phyloP scores from a whole-genome alignment of 2,888 invertebrate species.

The Diadromus collaris region DNA sequence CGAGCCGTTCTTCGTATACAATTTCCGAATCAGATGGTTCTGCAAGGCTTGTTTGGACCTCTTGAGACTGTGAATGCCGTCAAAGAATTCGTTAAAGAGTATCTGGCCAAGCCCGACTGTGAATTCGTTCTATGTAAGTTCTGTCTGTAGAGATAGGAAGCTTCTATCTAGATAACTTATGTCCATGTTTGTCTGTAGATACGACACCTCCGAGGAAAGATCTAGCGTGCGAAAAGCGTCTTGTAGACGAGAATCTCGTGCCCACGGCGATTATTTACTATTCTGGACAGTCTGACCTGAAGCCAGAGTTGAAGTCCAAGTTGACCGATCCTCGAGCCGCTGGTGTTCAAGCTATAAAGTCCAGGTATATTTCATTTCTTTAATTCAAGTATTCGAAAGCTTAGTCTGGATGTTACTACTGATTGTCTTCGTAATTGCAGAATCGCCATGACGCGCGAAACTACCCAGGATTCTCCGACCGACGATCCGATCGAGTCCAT shows the following conservation, averaged over 20 bases:
- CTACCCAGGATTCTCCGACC: constrained; percentile 38
- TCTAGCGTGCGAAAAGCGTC: constrained; percentile 83
- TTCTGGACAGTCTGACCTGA: constrained; percentile 81
- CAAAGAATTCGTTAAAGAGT: constrained; percentile 87
- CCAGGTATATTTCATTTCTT: constrained; percentile 80
- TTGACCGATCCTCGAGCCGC: constrained; percentile 86
- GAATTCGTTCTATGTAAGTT: constrained; percentile 91
- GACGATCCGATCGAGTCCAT: constrained; percentile 44
- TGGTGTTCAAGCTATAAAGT: constrained; percentile 85
- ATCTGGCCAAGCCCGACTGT: constrained; percentile 84
- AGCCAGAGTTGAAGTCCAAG: constrained; percentile 83
- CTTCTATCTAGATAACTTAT: constrained; percentile 37
- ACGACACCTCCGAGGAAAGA: constrained; percentile 91
- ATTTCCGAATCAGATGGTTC: constrained; percentile 92
- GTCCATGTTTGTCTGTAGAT: constrained; percentile 81
- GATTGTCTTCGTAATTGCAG: constrained; percentile 49
- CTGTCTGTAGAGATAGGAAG: constrained; percentile 27
- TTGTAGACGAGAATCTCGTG: constrained; percentile 88
- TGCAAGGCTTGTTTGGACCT: constrained; percentile 93
- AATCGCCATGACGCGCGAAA: constrained; percentile 60
- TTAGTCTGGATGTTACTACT: too few species aligned
- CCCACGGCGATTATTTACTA: constrained; percentile 90
- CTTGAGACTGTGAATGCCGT: constrained; percentile 87
- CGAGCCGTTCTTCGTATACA: constrained; percentile 91
- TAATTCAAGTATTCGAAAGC: not conserved